A percentile compares a stretch with the other conserved stretches of the same genome.
phyloP scores from a whole-genome alignment of 2,113 vertebrate species.

The Rissa tridactyla region DNA sequence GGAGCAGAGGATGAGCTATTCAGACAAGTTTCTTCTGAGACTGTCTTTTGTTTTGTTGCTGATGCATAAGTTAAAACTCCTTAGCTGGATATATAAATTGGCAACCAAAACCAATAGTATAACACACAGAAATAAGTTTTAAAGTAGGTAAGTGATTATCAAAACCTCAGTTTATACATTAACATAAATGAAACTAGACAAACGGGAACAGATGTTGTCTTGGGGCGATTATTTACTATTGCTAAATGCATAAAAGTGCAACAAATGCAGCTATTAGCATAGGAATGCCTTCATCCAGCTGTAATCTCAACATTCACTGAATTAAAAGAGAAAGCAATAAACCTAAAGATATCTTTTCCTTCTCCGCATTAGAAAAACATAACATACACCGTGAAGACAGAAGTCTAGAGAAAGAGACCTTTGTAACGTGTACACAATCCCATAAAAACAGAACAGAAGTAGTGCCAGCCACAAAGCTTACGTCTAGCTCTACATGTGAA shows the following conservation, averaged over 20 bases:
- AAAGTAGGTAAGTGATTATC: background rate
- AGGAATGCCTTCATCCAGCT: background rate
- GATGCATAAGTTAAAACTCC: background rate
- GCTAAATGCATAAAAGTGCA: conserved; percentile 8
- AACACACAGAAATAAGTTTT: background rate
- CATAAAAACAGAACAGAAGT: background rate
- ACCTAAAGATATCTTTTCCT: background rate
- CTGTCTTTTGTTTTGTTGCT: background rate
- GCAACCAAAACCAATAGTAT: background rate
- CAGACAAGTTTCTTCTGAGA: background rate
- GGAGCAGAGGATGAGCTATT: background rate
- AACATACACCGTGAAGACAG: background rate
- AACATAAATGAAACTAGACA: conserved; percentile 24
- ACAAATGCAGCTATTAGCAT: conserved; percentile 33
- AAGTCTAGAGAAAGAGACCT: background rate
- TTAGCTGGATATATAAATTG: background rate
- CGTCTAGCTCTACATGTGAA: background rate
- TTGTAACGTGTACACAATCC: background rate
- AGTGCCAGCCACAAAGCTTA: background rate
- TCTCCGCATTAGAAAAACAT: background rate
- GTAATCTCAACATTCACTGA: background rate
- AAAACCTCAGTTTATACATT: background rate
- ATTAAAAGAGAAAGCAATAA: background rate
- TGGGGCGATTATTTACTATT: background rate
- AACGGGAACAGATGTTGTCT: conserved; percentile 15